phyloP scores from a whole-genome alignment of 2,797 vertebrate genomes.

The Cheirogaleus major region DNA sequence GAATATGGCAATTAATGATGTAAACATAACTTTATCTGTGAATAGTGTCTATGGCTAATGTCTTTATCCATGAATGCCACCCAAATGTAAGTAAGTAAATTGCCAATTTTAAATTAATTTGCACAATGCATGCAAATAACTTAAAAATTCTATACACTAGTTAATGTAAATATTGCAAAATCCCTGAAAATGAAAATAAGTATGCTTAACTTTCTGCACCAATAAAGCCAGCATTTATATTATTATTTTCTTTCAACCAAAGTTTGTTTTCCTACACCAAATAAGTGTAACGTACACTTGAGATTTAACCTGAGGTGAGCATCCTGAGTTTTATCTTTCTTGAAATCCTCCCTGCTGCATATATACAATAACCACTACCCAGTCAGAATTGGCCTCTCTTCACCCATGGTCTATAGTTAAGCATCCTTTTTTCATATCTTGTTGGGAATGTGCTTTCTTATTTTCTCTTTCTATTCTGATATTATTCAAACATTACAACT shows the following conservation, averaged over 20 bases:
- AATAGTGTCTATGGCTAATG: constrained; percentile 58
- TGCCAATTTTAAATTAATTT: constrained; percentile 71
- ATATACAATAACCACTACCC: neutral
- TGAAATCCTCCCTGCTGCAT: neutral
- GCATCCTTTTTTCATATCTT: neutral
- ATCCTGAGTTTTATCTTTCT: neutral
- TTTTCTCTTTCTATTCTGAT: neutral
- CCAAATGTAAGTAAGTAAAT: constrained; percentile 68
- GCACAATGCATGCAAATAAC: constrained; percentile 53
- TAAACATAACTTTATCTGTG: constrained; percentile 67
- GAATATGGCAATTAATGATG: constrained; percentile 58
- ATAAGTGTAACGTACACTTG: neutral
- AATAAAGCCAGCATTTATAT: constrained; percentile 28
- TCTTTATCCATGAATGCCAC: constrained; percentile 68
- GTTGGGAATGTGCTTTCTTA: neutral
- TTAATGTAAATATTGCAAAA: constrained; percentile 64
- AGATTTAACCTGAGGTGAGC: neutral
- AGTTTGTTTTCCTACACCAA: constrained; percentile 45
- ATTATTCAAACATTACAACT: neutral
- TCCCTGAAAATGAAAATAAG: constrained; percentile 54
- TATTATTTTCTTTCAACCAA: constrained; percentile 32
- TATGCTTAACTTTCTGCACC: constrained; percentile 31
- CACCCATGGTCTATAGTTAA: neutral
- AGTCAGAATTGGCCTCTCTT: neutral
- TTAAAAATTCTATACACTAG: constrained; percentile 57